Evolutionary conservation across 2,797 vertebrate species (phyloP), one percentile per base, ranked within the genome.

Genomic region (Urocyon cinereoargenteus): DNA sequence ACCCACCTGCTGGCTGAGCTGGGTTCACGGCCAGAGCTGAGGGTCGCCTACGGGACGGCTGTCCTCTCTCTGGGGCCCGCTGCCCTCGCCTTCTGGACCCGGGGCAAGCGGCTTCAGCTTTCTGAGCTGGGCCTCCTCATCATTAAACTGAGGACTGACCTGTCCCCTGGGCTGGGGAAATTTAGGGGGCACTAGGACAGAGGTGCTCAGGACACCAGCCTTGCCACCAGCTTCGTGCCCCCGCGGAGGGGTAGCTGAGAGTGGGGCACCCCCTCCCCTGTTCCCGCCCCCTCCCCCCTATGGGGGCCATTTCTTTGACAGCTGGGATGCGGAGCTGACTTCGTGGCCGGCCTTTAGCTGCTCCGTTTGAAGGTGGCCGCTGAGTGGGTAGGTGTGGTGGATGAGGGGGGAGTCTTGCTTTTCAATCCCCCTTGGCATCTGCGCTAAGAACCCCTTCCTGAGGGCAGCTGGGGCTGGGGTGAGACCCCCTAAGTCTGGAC

Each of bases 371-470:
- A 90, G 40, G 53, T n/a, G 5, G 13, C 34, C 31, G 5, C 53
- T 21, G 40, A 62, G 28, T 8, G 11, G 13, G 19, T 97, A 96
- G 98, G 98, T 97, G 97, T 96, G 96, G 51, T 26, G 36, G 55
- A 7, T 9, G 3, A 1, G 9, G 5, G 12, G 0, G 22, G 2
- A 6, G 11, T 40, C 31, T 96, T 5, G 1, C 97, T 96, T 91
- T 98, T 98, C 98, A 98, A 97, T 97, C 98, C 97, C 98, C 98
- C 98, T 98, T 98, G 98, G 97, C 97, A 98, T 97, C 98, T 97
- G 96, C 98, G 97, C 98, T 98, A n/a, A 94, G 77, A 86, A 31
- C 22, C 26, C 13, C 40, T 36, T 77, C 16, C 5, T 34, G 24
- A 51, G 19, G 70, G 88, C n/a, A 94, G 61, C 14, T 51, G 31